phyloP scores from a whole-genome alignment of 2,797 vertebrate species.

The Crenuchus spilurus region DNA sequence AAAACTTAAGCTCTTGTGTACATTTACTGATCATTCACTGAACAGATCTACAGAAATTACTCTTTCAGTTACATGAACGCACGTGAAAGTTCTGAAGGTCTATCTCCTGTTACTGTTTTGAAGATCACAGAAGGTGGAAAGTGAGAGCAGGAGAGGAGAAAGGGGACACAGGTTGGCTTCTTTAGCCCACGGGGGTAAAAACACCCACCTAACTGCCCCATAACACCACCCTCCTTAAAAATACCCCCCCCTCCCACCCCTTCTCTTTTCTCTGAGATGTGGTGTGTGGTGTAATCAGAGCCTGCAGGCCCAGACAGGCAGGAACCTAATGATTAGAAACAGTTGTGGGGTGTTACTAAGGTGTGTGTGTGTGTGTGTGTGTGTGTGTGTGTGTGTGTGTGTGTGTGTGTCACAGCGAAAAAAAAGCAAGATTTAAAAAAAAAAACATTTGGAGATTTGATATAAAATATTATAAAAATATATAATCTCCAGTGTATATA shows the following conservation, averaged over 20 bases:
- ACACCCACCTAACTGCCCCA: background rate
- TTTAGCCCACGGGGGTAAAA: slow-evolving; percentile 34
- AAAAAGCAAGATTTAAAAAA: background rate
- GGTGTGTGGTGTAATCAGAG: slow-evolving; percentile 77
- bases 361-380: slow-evolving; percentile 35
- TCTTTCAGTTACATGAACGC: no score
- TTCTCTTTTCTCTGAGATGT: slow-evolving; percentile 41
- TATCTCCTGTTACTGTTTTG: no score
- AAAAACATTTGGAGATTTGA: no score
- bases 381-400: slow-evolving; percentile 24
- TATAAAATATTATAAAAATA: no score
- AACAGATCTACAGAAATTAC: no score
- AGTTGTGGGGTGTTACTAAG: slow-evolving; percentile 76
- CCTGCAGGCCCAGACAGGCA: slow-evolving; percentile 80
- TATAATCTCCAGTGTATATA: no score
- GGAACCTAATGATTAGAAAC: slow-evolving; percentile 87
- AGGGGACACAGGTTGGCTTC: slow-evolving; percentile 28
- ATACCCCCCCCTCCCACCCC: slow-evolving; percentile 14
- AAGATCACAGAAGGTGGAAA: no score
- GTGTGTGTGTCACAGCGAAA: background rate
- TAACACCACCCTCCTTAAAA: background rate
- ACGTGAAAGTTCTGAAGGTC: no score
- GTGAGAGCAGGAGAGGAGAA: slow-evolving; percentile 30
- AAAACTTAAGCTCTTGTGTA: no score
- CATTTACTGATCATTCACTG: no score